Base-by-base conservation (phyloP, 2,888 invertebrate species). In the Conus canariensis region DNA sequence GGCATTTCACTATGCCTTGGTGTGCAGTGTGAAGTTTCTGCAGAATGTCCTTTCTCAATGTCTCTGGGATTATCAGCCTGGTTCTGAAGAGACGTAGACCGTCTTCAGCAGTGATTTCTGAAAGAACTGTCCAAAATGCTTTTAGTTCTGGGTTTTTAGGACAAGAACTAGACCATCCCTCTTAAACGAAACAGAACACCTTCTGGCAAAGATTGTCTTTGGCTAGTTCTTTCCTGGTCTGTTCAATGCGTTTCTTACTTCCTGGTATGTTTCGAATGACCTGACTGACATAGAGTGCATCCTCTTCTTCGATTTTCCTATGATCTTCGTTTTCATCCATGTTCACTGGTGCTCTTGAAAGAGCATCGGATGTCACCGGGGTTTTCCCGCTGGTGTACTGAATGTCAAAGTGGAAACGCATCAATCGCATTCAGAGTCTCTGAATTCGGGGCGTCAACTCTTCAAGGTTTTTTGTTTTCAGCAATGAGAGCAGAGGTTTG, bases 31-130 rank as follows among this genome's bases (percentile, higher is more conserved):
- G 90, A 16, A 90, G 80, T 60, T 25, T 77, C 56, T 60, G 12
- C 30, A 90, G 60, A 45, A 90, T 86, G n/a, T 90, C 30, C n/a
- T 12, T 56, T 16, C 87, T 67, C 87, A 90, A 45, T 8, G 70
- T 80, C 60, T 77, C 25, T 22, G 90, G 90, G 56, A 90, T 90
- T 5, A 90, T 77, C 22, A 90, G 59, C n/a, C 90, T 64, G 7
- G 64, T 64, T 22, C 70, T 16, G n/a, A 58, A 87, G 9, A 89
- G 60, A 30, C 87, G 80, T n/a, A 90, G 58, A 22, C 59, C n/a
- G 10, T 90, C 80, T 90, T n/a, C 10, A 22, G 86, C 30, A 74
- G 25, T 22, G 12, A 86, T 45, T 12, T 90, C 45, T 10, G 56
- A 58, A 10, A 64, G 58, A 9, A 45, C 74, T 22, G 64, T 30